Base-by-base conservation (phyloP, 2,113 vertebrate genomes). In the Orientallactaga bullata region DNA sequence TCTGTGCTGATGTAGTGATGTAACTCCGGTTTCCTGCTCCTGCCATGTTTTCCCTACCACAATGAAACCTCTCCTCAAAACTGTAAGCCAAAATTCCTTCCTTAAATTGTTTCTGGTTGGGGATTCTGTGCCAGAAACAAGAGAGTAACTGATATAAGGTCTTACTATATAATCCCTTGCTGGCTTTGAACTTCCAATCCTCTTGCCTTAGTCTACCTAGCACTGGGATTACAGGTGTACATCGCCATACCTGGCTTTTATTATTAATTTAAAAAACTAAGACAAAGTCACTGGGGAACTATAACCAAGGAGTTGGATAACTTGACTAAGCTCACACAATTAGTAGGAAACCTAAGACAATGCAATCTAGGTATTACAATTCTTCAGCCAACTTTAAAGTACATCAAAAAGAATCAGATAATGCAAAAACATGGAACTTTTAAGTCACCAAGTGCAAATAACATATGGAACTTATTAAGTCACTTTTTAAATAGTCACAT, bases 331-430 rank as follows among this genome's bases (percentile, higher is more conserved):
- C 23, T 69, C 15, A 71, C 6, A 77, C 18, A 85, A 74, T 69
- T 89, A 68, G 32, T 24, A 69, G 69, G 21, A 90, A 86, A 69
- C n/a, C 26, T 66, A 93, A 90, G 32, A 88, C 58, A 61, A 74
- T 60, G 12, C 65, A 81, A 71, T 6, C 24, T 21, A 60, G 51
- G 51, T 61, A 17, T 77, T 84, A 47, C 0, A 47, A 37, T 86
- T 93, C 24, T 61, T 85, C 15, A 32, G 69, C 16, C 24, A 91
- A 86, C n/a, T 90, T 90, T 74, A 68, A 79, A 82, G 30, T 69
- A 91, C n/a, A 76, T 37, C 61, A 76, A 82, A 23, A 58, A 90
- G 76, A 5, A 85, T 35, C 32, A 85, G 47, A 69, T 55, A 69
- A 69, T 85, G 32, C 42, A 69, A 69, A 55, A 30, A 55, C 55